These are phyloP conservation scores for Emydocephalus ijimae DNA, from an alignment of 2,113 vertebrate species.

Conservation along the genomic window DNA sequence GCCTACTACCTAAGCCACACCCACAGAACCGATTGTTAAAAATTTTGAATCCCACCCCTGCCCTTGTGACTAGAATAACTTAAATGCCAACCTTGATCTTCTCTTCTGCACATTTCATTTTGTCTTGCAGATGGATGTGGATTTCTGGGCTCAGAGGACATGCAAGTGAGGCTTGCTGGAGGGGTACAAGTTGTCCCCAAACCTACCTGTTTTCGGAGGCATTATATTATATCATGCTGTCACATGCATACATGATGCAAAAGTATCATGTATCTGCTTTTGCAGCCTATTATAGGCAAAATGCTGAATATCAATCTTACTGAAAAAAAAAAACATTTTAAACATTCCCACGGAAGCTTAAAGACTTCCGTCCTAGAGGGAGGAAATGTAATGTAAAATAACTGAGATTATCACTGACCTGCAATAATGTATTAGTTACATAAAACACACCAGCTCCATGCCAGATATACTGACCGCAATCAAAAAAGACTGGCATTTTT, in stretches of 20 bases:
- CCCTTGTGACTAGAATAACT: background rate
- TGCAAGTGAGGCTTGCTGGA: background rate
- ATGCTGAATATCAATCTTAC: constrained; percentile 1
- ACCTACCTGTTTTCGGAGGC: background rate
- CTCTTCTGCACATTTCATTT: background rate
- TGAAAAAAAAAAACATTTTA: constrained; percentile 9
- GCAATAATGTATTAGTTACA: background rate
- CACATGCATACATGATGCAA: background rate
- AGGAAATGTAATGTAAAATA: background rate
- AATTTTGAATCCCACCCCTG: no score
- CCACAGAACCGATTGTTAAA: no score
- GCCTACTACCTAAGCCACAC: no score
- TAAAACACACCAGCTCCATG: constrained; percentile 16
- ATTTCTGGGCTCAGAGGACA: background rate
- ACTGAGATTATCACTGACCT: background rate
- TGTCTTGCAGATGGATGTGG: background rate
- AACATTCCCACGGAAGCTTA: background rate
- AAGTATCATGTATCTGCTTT: background rate
- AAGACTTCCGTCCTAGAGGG: background rate
- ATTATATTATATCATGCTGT: background rate
- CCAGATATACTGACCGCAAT: background rate
- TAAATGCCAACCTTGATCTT: background rate
- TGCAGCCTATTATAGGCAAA: background rate
- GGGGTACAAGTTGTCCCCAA: background rate
- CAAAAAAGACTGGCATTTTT: constrained; percentile 18